Evolutionary conservation across 2,888 invertebrate genomes (phyloP), one percentile per base, ranked within the genome.

Genomic region (Chrysolina haemoptera): DNA sequence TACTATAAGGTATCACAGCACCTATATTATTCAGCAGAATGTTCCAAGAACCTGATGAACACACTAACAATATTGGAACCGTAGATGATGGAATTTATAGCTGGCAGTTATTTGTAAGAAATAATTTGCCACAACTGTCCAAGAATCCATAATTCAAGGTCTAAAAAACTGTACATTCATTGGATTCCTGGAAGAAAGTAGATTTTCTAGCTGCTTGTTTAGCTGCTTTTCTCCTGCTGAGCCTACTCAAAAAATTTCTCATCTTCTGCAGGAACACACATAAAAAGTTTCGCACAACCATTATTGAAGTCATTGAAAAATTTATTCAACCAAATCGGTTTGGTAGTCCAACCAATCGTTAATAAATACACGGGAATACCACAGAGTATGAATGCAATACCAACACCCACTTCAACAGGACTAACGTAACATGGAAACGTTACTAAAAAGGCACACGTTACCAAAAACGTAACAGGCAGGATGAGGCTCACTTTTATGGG

Each of bases 341-440:
- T 93, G 50, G 90, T 88, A 83, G 90, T 90, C 91, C 93, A 92
- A 67, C 89, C 90, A 62, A 96, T 92, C 50, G 96, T 93, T 0
- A 92, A 83, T 81, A 91, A 92, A 88, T 96, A 97, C 35, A 94
- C 93, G 0, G 97, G 97, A 74, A 97, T 90, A 0, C 97, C 97
- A 27, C 94, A 91, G 11, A 93, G 85, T 0, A 97, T 95, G 83
- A 97, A 95, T 35, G 93, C 84, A 1, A 93, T 89, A 16, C 96
- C 97, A 85, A 94, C 93, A 5, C 93, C 91, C 48, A 96, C 95
- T 85, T 96, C 96, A 46, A 90, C 89, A 0, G 97, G 96, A 80
- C 94, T 93, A 81, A 94, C 94, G 82, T 94, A 92, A 74, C 94
- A 92, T 1, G 96, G 96, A 80, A 96, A 92, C 68, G 96, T 89